Evolutionary conservation across 2,797 vertebrate genomes (phyloP).

Genomic region (Chelonia mydas): DNA sequence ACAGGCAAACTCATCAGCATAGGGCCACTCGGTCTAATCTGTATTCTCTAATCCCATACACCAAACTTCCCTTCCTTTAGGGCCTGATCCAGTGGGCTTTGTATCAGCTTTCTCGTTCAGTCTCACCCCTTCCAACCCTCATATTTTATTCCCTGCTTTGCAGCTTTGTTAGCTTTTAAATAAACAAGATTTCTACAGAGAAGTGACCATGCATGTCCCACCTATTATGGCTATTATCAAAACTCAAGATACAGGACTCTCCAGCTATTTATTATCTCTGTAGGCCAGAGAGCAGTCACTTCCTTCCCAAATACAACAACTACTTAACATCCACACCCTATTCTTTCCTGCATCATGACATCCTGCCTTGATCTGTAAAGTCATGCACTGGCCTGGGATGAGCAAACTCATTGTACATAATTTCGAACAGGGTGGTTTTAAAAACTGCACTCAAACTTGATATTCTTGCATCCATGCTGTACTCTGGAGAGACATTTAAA

Average conservation of each 20-base stretch:
- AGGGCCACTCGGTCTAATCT: neutral
- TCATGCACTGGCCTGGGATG: neutral
- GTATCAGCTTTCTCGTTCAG: neutral
- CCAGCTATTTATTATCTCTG: neutral
- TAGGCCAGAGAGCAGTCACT: neutral
- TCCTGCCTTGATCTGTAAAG: neutral
- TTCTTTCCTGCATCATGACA: neutral
- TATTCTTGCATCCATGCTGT: neutral
- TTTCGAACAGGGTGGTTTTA: neutral
- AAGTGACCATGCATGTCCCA: neutral
- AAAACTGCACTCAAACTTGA: slow-evolving; percentile 12
- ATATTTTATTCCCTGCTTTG: neutral
- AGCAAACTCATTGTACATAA: neutral
- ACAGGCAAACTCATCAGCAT: neutral
- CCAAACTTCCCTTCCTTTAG: neutral
- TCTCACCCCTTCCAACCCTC: neutral
- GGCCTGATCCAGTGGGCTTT: neutral
- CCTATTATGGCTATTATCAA: neutral
- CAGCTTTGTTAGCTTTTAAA: neutral
- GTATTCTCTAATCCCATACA: neutral
- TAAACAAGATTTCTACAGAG: fast-evolving
- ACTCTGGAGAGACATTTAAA: slow-evolving; percentile 29
- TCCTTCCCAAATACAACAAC: neutral
- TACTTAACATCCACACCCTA: neutral
- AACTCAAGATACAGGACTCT: neutral